These are phyloP conservation scores for Plebejus melissa DNA, from an alignment of 2,888 invertebrate species.

Conservation along the genomic window DNA sequence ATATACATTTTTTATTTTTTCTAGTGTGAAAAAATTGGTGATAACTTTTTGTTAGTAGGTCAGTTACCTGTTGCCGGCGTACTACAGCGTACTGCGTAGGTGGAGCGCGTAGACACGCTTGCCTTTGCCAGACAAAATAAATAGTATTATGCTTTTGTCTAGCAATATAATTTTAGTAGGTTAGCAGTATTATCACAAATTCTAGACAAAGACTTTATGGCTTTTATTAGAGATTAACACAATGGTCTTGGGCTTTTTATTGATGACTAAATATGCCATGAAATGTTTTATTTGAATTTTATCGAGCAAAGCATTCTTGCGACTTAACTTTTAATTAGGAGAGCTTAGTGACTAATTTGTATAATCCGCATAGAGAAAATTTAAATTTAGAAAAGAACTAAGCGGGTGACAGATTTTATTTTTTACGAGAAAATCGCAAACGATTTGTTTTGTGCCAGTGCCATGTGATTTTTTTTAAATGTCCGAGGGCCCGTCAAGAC, in stretches of 20 bases:
- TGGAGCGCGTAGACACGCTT: constrained; percentile 32
- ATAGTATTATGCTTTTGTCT: constrained; percentile 10
- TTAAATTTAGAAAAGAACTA: background rate
- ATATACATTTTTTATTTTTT: background rate
- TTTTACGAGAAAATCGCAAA: background rate
- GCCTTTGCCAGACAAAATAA: constrained; percentile 21
- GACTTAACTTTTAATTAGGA: background rate
- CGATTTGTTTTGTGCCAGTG: constrained; percentile 37
- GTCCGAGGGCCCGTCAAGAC: constrained; percentile 64
- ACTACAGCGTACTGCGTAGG: constrained; percentile 42
- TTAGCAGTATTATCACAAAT: background rate
- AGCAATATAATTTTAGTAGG: background rate
- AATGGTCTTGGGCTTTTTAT: background rate
- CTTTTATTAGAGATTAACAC: background rate
- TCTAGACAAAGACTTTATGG: background rate
- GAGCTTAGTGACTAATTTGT: background rate
- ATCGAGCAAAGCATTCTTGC: constrained; percentile 5
- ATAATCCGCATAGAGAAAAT: background rate
- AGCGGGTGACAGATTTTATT: background rate
- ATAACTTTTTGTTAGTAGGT: constrained; percentile 40
- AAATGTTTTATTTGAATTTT: background rate
- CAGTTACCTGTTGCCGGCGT: constrained; percentile 46
- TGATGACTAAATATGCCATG: background rate
- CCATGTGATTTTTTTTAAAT: constrained; percentile 49
- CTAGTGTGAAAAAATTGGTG: constrained; percentile 11